Conservation (phyloP, 2,888 invertebrate genomes). For the Drosophila mulleri region DNA sequence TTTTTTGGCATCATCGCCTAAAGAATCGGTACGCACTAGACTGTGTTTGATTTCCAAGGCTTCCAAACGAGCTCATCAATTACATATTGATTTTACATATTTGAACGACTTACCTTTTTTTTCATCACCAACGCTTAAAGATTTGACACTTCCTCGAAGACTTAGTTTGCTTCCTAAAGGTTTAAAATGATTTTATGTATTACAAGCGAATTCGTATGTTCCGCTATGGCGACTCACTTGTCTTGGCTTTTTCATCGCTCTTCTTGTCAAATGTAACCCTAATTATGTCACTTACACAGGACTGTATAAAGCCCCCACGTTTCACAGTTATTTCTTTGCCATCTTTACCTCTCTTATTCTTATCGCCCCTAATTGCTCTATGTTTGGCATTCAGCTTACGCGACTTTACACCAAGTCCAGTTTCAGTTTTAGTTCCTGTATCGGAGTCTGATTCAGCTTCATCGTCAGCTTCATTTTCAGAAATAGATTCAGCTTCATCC, state of each 20-base stretch:
- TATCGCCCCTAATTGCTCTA: not conserved
- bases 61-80: too few relatives aligned
- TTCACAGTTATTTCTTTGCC: not conserved
- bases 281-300: not conserved
- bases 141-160: not conserved
- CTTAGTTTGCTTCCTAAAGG: not conserved
- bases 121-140: not conserved
- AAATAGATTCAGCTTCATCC: not conserved
- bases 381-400: not conserved
- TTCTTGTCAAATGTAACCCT: not conserved
- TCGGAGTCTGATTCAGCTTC: not conserved
- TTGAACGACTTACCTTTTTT: too few relatives aligned
- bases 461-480: not conserved
- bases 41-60: too few relatives aligned
- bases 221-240: not conserved
- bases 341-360: too few relatives aligned
- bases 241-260: too few relatives aligned
- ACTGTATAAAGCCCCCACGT: not conserved
- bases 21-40: too few relatives aligned
- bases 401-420: not conserved
- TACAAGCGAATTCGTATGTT: not conserved
- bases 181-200: not conserved
- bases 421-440: too few relatives aligned
- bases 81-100: too few relatives aligned
- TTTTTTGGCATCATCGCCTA: too few relatives aligned